These are phyloP conservation scores for Lemur catta DNA, from an alignment of 2,797 vertebrate genomes.

Conservation along the genomic window DNA sequence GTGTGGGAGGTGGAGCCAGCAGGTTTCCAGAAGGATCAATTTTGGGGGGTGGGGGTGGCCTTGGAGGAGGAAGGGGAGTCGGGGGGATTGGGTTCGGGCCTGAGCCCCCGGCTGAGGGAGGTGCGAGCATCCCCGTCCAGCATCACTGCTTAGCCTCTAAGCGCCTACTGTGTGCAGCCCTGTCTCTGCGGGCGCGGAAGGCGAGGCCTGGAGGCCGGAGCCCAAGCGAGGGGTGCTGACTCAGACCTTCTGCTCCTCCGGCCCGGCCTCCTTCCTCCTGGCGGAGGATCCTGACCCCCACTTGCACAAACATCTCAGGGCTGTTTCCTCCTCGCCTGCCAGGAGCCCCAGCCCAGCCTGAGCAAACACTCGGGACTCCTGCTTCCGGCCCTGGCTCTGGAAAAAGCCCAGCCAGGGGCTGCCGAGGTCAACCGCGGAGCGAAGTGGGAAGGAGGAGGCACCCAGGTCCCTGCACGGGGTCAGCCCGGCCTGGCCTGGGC, in stretches of 20 bases:
- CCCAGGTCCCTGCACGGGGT: background rate
- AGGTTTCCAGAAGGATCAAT: background rate
- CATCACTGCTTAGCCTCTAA: background rate
- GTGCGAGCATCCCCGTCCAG: background rate
- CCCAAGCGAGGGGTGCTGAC: background rate
- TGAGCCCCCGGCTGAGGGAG: background rate
- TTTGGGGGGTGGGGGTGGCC: background rate
- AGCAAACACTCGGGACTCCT: conserved; percentile 65
- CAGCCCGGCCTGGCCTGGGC: background rate
- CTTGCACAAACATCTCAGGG: conserved; percentile 72
- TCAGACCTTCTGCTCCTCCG: background rate
- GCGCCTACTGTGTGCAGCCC: background rate
- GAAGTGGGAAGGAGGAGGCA: background rate
- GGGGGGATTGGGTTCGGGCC: too few relatives aligned
- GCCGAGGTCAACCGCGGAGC: conserved; percentile 25
- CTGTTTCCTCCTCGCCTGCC: conserved; percentile 65
- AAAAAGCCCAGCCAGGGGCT: conserved; percentile 45
- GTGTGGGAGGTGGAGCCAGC: background rate
- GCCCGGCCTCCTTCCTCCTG: background rate
- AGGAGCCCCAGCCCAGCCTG: conserved; percentile 65
- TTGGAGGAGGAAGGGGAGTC: background rate
- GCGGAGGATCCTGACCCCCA: background rate
- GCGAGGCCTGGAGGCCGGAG: background rate
- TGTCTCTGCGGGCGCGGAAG: background rate
- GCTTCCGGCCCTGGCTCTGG: conserved; percentile 58